Evolutionary conservation across 1,140 invertebrate species (phyloP).

Genomic region (Drosophila athabasca): DNA sequence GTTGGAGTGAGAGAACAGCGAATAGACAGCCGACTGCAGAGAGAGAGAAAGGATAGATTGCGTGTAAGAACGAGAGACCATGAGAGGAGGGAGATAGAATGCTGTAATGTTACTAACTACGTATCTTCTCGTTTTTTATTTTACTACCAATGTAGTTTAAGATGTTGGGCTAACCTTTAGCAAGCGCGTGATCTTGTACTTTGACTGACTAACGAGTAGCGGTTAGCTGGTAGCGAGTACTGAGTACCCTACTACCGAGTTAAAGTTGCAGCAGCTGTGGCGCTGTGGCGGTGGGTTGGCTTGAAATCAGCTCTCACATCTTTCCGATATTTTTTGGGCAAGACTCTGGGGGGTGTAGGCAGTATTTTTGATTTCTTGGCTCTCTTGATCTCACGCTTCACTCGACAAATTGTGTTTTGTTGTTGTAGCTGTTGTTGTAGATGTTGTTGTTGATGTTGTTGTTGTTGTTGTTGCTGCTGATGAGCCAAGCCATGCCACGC

Average conservation of each 20-base stretch:
- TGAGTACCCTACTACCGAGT: slow-evolving; percentile 41
- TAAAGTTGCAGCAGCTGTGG: slow-evolving; percentile 48
- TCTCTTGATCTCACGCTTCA: slow-evolving; percentile 47
- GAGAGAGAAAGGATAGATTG: slow-evolving; percentile 5
- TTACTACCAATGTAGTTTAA: slow-evolving; percentile 75
- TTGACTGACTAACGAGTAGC: slow-evolving; percentile 74
- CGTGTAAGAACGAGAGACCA: slow-evolving; percentile 42
- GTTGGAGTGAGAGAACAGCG: slow-evolving; percentile 21
- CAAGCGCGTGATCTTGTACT: slow-evolving; percentile 75
- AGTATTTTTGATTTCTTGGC: slow-evolving; percentile 11
- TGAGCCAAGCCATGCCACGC: slow-evolving; percentile 9
- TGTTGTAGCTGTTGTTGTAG: slow-evolving; percentile 28
- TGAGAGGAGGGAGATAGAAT: slow-evolving; percentile 62
- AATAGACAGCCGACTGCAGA: slow-evolving; percentile 7
- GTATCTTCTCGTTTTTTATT: slow-evolving; percentile 59
- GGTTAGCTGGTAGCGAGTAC: slow-evolving; percentile 46
- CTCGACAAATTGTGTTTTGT: slow-evolving; percentile 52
- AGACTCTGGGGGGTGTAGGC: slow-evolving; percentile 14
- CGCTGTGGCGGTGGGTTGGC: slow-evolving; percentile 30
- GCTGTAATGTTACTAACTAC: slow-evolving; percentile 72
- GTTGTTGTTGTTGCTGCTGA: slow-evolving; percentile 11
- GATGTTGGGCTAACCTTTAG: slow-evolving; percentile 77
- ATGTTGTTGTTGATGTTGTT: slow-evolving; percentile 29
- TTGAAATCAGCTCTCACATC: slow-evolving; percentile 51
- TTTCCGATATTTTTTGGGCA: slow-evolving; percentile 42